Evolutionary conservation across 1,140 invertebrate species (phyloP).

Genomic region (Rhagoletis zephyria): DNA sequence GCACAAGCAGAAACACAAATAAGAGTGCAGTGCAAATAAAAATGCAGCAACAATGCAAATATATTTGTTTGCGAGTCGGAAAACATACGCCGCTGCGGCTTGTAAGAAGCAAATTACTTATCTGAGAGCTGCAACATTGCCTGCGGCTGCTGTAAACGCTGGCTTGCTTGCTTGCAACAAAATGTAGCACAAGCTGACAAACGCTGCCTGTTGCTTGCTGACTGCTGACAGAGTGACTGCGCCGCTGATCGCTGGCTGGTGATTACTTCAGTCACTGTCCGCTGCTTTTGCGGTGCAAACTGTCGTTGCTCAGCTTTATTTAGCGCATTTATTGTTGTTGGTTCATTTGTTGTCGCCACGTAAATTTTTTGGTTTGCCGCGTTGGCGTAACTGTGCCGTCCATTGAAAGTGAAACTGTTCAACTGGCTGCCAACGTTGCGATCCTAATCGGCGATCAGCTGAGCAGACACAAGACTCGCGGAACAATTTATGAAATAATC

Average conservation of each 20-base stretch:
- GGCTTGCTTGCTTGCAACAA: background rate
- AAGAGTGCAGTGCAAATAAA: background rate
- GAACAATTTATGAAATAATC: background rate
- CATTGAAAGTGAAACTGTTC: slow-evolving; percentile 20
- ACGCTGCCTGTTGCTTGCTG: too few relatives aligned
- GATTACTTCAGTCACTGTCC: background rate
- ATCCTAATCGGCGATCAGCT: slow-evolving; percentile 31
- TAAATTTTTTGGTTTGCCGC: background rate
- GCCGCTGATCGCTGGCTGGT: background rate
- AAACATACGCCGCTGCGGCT: background rate
- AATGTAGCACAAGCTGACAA: slow-evolving; percentile 27
- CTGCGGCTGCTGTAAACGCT: background rate
- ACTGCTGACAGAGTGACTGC: slow-evolving; percentile 29
- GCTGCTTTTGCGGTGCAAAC: background rate
- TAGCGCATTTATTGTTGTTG: background rate
- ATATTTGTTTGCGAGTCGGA: background rate
- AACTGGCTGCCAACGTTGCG: background rate
- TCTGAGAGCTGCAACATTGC: background rate
- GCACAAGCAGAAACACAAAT: background rate
- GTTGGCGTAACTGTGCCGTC: background rate
- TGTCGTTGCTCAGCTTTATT: background rate
- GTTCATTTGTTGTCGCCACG: background rate
- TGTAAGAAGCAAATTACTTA: background rate
- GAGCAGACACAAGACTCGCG: background rate
- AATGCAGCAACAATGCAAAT: background rate